Evolutionary conservation across 2,797 vertebrate species (phyloP).

Genomic region (Simalia tracyae): DNA sequence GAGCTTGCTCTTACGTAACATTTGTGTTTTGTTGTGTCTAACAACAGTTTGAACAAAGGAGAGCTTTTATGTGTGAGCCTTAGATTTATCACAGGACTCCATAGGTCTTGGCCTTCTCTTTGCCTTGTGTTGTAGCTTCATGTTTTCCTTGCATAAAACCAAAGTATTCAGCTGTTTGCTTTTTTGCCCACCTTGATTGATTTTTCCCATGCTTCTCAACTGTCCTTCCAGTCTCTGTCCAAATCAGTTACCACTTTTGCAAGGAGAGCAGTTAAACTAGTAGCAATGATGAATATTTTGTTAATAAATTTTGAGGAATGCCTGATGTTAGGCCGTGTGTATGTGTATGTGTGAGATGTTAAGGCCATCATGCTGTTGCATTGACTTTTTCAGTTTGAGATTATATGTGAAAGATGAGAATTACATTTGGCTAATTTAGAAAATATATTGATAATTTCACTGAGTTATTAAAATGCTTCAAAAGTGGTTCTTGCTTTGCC

Average conservation of each 20-base stretch:
- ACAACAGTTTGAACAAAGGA: constrained; percentile 69
- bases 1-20: constrained; percentile 71
- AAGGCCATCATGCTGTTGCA: background rate
- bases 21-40: constrained; percentile 76
- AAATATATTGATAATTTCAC: background rate
- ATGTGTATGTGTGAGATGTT: constrained; percentile 1
- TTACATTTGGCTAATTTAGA: background rate
- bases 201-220: constrained; percentile 31
- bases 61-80: constrained; percentile 68
- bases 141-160: constrained; percentile 69
- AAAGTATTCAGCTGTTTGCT: constrained; percentile 57
- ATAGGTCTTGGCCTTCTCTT: constrained; percentile 66
- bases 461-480: background rate
- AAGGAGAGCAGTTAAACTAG: constrained; percentile 13
- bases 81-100: constrained; percentile 65
- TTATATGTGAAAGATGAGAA: background rate
- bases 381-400: background rate
- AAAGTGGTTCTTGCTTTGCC: background rate
- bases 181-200: constrained; percentile 37
- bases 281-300: constrained; percentile 6
- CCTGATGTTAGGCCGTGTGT: constrained; percentile 8
- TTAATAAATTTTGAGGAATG: constrained; percentile 23
- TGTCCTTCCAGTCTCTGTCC: background rate
- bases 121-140: constrained; percentile 51
- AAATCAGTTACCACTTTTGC: background rate